Percentiles rank a stretch among this genome's conserved stretches.
Evolutionary conservation across 2,113 vertebrate genomes (phyloP).

Genomic region (Sinosuthora webbiana): DNA sequence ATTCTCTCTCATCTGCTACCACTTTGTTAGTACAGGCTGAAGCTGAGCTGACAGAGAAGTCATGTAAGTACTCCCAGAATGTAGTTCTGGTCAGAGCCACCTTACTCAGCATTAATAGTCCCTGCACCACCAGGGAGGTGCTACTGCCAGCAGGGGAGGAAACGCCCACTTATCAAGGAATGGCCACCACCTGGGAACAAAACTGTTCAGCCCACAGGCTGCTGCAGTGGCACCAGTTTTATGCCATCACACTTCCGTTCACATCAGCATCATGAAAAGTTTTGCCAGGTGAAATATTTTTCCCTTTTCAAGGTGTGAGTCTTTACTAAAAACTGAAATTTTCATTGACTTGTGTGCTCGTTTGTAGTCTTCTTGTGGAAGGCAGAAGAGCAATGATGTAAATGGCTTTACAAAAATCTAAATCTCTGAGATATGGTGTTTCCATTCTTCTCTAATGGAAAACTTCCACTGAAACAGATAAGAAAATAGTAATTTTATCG

Average conservation of each 20-base stretch:
- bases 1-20: background rate
- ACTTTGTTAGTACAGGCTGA: background rate
- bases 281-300: background rate
- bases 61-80: background rate
- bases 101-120: background rate
- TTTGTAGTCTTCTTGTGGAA: background rate
- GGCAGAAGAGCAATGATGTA: background rate
- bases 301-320: background rate
- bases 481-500: background rate
- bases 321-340: background rate
- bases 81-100: background rate
- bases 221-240: background rate
- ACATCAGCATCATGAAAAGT: background rate
- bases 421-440: background rate
- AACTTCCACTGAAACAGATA: background rate
- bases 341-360: background rate
- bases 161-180: rapidly evolving
- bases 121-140: background rate
- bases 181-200: background rate
- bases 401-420: background rate
- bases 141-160: background rate
- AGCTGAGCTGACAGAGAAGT: background rate
- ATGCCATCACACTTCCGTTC: background rate
- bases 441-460: background rate
- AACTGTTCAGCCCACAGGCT: background rate